phyloP scores from a whole-genome alignment of 2,888 invertebrate species.

The Melolontha melolontha region DNA sequence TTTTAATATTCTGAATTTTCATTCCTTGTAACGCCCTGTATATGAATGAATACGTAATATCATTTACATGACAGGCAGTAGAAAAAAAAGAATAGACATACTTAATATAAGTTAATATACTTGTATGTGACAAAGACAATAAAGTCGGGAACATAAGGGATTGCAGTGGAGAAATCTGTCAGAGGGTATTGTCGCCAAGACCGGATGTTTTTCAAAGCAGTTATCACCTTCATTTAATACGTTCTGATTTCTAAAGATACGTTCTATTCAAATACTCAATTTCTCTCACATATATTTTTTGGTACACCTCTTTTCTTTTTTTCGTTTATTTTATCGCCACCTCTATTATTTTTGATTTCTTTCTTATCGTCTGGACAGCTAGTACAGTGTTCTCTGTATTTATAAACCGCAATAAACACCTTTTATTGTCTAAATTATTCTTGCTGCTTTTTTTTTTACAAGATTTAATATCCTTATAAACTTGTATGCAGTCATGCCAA shows the following conservation, averaged over 20 bases:
- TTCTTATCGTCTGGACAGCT: too few species aligned
- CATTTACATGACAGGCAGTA: conserved; percentile 6
- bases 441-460: too few species aligned
- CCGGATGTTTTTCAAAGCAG: conserved; percentile 50
- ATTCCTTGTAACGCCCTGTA: conserved; percentile 1
- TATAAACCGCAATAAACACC: too few species aligned
- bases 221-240: conserved; percentile 48
- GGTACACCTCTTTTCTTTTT: conserved; percentile 8
- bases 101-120: conserved; percentile 44
- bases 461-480: too few species aligned
- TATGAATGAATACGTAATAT: conserved; percentile 14
- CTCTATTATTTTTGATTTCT: conserved; percentile 3
- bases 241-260: conserved; percentile 48
- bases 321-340: conserved; percentile 24
- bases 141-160: conserved; percentile 27
- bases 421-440: too few species aligned
- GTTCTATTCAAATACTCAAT: conserved; percentile 38
- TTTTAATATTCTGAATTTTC: background rate
- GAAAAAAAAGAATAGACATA: conserved; percentile 10
- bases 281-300: conserved; percentile 38
- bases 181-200: conserved; percentile 37
- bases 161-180: conserved; percentile 34
- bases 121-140: conserved; percentile 40
- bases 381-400: too few species aligned
- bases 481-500: too few species aligned